phyloP scores from a whole-genome alignment of 1,140 invertebrate genomes.

The Anastrepha ludens region DNA sequence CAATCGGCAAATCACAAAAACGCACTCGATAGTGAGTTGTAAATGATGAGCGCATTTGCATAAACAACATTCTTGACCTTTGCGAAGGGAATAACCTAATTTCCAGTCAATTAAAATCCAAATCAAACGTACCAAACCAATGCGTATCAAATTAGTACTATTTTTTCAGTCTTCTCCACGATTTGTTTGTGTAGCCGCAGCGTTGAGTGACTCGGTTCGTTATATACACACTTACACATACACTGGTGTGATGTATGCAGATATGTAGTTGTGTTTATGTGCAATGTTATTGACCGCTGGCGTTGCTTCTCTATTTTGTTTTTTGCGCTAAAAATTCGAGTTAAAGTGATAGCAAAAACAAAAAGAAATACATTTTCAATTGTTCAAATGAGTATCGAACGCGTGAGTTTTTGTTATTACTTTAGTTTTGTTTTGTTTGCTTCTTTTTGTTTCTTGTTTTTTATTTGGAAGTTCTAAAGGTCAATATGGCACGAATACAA shows the following conservation, averaged over 20 bases:
- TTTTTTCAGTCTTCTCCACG: not conserved
- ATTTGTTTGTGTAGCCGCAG: not conserved
- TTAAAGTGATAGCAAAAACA: constrained; percentile 5
- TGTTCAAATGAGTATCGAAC: not conserved
- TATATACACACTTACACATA: too few species aligned
- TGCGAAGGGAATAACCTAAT: constrained; percentile 13
- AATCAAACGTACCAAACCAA: not conserved
- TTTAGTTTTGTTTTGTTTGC: not conserved
- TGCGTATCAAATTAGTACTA: not conserved
- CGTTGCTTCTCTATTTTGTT: not conserved
- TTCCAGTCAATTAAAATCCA: not conserved
- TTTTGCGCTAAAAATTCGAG: not conserved
- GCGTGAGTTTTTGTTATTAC: not conserved
- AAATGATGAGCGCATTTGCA: not conserved
- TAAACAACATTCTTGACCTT: not conserved
- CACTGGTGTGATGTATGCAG: too few species aligned
- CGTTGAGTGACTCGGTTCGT: not conserved
- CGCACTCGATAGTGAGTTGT: too few species aligned
- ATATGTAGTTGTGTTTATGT: not conserved
- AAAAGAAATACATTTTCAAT: not conserved
- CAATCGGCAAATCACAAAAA: too few species aligned
- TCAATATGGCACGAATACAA: not conserved
- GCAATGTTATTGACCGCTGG: constrained; percentile 32
- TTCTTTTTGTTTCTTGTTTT: not conserved
- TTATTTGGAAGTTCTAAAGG: not conserved